phyloP scores from a whole-genome alignment of 1,140 invertebrate species.

The Zaprionus kolodkinae region DNA sequence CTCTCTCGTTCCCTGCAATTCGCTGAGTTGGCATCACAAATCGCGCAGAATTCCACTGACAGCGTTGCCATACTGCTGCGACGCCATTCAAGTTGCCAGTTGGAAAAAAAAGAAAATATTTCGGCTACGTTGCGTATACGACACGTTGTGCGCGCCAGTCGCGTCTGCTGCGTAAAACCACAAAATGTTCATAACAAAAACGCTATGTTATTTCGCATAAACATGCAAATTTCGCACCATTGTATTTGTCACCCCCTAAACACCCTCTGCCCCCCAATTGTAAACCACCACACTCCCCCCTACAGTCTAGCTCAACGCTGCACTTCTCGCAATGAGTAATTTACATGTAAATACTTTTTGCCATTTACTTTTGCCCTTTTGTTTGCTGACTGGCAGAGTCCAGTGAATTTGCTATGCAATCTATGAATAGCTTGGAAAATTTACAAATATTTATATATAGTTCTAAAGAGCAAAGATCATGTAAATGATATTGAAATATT shows the following conservation, averaged over 20 bases:
- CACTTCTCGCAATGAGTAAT: slow-evolving; percentile 72
- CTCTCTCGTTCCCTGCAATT: background rate
- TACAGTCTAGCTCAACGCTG: slow-evolving; percentile 11
- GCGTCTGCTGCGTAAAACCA: slow-evolving; percentile 33
- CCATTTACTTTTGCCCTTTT: slow-evolving; percentile 40
- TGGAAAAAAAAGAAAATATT: slow-evolving; percentile 18
- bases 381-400: slow-evolving; percentile 11
- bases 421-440: background rate
- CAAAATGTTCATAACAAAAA: slow-evolving; percentile 59
- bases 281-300: background rate
- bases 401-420: slow-evolving; percentile 12
- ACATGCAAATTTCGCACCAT: slow-evolving; percentile 75
- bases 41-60: slow-evolving; percentile 35
- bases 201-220: slow-evolving; percentile 74
- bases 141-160: slow-evolving; percentile 19
- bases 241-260: slow-evolving; percentile 18
- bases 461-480: background rate
- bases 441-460: background rate
- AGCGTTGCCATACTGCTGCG: background rate
- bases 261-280: no score
- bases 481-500: no score
- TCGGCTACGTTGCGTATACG: slow-evolving; percentile 46
- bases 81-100: slow-evolving; percentile 31
- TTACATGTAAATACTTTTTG: slow-evolving; percentile 72
- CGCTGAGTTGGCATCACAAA: slow-evolving; percentile 48